These are phyloP conservation scores for Cladorhizidae sp. DNA, from an alignment of 37 sponge, comb jelly and placozoan genomes.

Conservation along the genomic window DNA sequence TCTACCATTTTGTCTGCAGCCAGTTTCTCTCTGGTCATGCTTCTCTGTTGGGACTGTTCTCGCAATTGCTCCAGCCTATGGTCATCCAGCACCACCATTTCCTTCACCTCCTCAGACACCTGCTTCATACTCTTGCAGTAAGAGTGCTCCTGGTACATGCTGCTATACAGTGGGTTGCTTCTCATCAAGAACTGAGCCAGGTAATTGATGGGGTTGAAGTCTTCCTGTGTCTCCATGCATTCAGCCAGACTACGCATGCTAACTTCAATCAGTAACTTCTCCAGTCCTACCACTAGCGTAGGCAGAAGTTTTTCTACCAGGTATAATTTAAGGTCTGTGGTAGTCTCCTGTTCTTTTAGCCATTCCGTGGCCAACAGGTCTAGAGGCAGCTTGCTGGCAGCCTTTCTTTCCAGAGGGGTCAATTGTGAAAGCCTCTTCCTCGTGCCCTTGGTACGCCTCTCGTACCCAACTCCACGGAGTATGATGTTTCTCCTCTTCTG, in stretches of 20 bases:
- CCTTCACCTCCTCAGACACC: constrained; percentile 59
- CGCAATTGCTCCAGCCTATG: constrained; percentile 51
- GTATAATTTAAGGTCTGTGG: constrained; percentile 47
- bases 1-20: constrained; percentile 33
- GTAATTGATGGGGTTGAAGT: constrained; percentile 96
- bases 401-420: constrained; percentile 5
- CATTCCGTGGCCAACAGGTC: constrained; percentile 82
- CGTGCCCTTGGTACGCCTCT: not conserved
- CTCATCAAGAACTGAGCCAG: constrained; percentile 96
- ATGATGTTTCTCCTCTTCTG: not conserved
- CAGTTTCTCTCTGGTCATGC: constrained; percentile 47
- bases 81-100: constrained; percentile 43
- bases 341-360: constrained; percentile 33
- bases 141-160: constrained; percentile 70
- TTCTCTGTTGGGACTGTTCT: constrained; percentile 32
- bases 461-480: not conserved
- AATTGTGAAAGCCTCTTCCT: not conserved
- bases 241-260: constrained; percentile 44
- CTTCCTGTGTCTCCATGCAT: constrained; percentile 12
- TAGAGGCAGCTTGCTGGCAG: constrained; percentile 42
- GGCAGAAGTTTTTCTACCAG: constrained; percentile 80
- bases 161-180: constrained; percentile 89
- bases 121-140: constrained; percentile 61
- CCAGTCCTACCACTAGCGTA: constrained; percentile 75
- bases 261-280: constrained; percentile 80